Evolutionary conservation across 2,113 vertebrate species (phyloP).

Genomic region (Stomatorhinus ivindoensis): DNA sequence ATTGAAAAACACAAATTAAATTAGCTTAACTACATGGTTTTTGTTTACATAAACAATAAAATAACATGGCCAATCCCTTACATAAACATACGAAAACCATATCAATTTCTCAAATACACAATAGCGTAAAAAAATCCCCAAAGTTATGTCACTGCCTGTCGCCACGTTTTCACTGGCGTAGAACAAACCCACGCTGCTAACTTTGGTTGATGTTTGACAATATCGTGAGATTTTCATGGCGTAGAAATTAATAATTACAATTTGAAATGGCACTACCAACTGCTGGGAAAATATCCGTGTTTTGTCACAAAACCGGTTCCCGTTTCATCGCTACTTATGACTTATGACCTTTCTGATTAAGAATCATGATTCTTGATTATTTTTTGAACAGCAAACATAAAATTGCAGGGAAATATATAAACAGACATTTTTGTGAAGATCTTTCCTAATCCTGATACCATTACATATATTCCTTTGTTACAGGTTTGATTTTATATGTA

Average conservation of each 20-base stretch:
- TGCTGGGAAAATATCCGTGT: neutral
- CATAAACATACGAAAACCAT: neutral
- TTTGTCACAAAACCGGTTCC: neutral
- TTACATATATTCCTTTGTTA: neutral
- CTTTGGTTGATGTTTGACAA: neutral
- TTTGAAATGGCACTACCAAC: neutral
- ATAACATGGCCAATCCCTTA: neutral
- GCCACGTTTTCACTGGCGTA: neutral
- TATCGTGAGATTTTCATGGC: neutral
- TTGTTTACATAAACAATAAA: no score
- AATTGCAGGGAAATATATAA: neutral
- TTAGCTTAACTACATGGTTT: neutral
- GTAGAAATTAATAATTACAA: neutral
- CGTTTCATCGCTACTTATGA: neutral
- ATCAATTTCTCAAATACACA: neutral
- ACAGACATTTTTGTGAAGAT: neutral
- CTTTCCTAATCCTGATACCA: neutral
- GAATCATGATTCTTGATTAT: neutral
- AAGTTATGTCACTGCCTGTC: neutral
- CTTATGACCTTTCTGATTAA: neutral
- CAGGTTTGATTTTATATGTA: neutral
- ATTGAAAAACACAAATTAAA: neutral
- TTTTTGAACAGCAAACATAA: neutral
- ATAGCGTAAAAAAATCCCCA: neutral
- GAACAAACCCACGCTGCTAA: neutral